Evolutionary conservation across 2,113 vertebrate species (phyloP).

Genomic region (Mixornis gularis): DNA sequence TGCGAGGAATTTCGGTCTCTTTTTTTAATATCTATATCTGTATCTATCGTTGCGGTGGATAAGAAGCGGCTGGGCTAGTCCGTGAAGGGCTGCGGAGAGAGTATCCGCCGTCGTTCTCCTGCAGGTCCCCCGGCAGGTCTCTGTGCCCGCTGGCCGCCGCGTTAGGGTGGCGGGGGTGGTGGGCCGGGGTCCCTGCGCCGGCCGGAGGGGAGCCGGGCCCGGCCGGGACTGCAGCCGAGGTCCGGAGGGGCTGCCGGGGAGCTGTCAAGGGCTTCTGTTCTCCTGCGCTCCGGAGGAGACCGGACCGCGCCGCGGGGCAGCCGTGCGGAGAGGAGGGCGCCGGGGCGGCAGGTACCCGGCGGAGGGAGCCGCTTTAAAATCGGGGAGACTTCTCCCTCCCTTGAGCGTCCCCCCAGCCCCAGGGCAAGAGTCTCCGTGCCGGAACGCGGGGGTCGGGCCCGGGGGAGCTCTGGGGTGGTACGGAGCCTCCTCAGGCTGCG

Average conservation of each 20-base stretch:
- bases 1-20: slow-evolving; percentile 30
- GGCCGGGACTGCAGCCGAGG: neutral
- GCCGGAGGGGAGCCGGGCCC: too few species aligned
- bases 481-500: neutral
- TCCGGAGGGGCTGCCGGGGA: neutral
- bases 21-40: slow-evolving; percentile 52
- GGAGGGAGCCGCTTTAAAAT: neutral
- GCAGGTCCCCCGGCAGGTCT: neutral
- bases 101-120: neutral
- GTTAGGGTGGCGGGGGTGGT: neutral
- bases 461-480: neutral
- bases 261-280: neutral
- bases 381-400: neutral
- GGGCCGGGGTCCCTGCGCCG: neutral
- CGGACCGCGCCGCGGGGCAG: neutral
- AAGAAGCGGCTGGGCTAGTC: neutral
- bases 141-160: neutral
- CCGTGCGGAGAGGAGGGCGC: neutral
- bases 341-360: neutral
- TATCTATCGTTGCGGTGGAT: slow-evolving; percentile 8
- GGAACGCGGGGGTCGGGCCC: neutral
- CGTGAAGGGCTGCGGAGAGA: neutral
- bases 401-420: too few species aligned
- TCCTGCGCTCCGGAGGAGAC: neutral
- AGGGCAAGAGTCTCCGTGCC: neutral